A percentile compares a stretch with the other conserved stretches of the same genome.
phyloP scores from a whole-genome alignment of 2,888 invertebrate species.

The Embidobia sp. region DNA sequence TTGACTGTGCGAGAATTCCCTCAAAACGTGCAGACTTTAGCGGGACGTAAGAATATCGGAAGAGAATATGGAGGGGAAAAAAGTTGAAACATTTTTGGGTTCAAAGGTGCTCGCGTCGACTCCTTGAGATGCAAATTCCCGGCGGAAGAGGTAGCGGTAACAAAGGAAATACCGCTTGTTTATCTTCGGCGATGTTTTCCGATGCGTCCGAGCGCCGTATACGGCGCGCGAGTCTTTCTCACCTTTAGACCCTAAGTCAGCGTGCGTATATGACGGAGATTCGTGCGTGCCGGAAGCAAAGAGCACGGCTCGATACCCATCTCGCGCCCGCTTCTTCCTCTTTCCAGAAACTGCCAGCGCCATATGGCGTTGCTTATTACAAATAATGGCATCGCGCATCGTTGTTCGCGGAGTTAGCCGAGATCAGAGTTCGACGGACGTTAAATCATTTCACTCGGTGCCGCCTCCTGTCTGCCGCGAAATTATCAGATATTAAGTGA shows the following conservation, averaged over 20 bases:
- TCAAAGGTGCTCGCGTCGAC: no score
- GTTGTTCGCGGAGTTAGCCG: constrained; percentile 46
- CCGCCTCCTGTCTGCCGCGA: constrained; percentile 9
- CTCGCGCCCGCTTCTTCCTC: constrained; percentile 58
- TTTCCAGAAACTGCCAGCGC: constrained; percentile 52
- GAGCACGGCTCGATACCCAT: constrained; percentile 52
- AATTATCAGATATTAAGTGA: constrained; percentile 14
- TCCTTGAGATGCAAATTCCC: constrained; percentile 13
- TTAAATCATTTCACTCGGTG: constrained; percentile 52
- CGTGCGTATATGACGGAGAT: constrained; percentile 57
- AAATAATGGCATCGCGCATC: constrained; percentile 57
- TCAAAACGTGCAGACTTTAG: no score
- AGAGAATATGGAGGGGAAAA: no score
- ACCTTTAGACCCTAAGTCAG: constrained; percentile 57
- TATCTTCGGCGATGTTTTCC: constrained; percentile 38
- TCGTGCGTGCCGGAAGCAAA: constrained; percentile 63
- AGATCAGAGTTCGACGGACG: constrained; percentile 64
- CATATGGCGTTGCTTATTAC: constrained; percentile 62
- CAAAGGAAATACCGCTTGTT: constrained; percentile 50
- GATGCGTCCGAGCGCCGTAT: constrained; percentile 20
- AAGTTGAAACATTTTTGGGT: no score
- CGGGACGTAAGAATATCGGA: no score
- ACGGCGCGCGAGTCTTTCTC: constrained; percentile 45
- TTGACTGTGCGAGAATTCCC: no score
- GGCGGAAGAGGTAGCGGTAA: constrained; percentile 26